Base-by-base conservation (phyloP, 2,888 invertebrate genomes). In the Phyto melanocephala region DNA sequence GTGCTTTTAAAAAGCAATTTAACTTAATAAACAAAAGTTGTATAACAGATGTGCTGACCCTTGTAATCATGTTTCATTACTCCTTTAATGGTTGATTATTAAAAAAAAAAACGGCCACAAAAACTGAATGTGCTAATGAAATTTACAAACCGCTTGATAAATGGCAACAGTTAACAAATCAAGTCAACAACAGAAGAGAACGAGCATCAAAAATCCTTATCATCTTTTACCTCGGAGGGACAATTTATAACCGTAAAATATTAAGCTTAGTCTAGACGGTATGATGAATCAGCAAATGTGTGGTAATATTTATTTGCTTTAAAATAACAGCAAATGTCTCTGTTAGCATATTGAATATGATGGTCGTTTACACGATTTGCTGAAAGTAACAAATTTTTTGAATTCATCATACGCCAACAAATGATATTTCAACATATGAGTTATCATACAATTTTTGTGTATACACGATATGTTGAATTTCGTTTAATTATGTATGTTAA, bases 121-220 rank as follows among this genome's bases (percentile, higher is more conserved):
- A 33, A 15, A 56, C n/a, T 33, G 8, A 56, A 52, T n/a, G 68
- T 42, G 76, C 52, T 54, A 37, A 76, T 15, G 37, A 63, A 33
- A 37, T 50, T 45, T 24, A 5, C 37, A 40, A 37, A 58, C 8
- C 45, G 35, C 22, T 33, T 42, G 45, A 65, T 58, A 63, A 65
- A 75, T 65, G 63, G 28, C 28, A 17, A 15, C 6, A 13, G 17
- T 17, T 45, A 20, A 35, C 0, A 5, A 33, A 20, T 20, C 6
- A 33, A 56, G 1, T 4, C 33, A 56, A 33, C 4, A 1, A 33
- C 2, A 20, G 17, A 6, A 20, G 20, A 20, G 33, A 56, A 24
- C 15, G 8, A n/a, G n/a, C 10, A 42, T 13, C 15, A 40, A 1
- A 37, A 15, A 50, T 40, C 5, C 2, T 37, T 37, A 71, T 24